A percentile compares a stretch with the other conserved stretches of the same genome.
These are phyloP conservation scores for Sparidentex hasta DNA, from an alignment of 2,797 vertebrate species.

Conservation along the genomic window DNA sequence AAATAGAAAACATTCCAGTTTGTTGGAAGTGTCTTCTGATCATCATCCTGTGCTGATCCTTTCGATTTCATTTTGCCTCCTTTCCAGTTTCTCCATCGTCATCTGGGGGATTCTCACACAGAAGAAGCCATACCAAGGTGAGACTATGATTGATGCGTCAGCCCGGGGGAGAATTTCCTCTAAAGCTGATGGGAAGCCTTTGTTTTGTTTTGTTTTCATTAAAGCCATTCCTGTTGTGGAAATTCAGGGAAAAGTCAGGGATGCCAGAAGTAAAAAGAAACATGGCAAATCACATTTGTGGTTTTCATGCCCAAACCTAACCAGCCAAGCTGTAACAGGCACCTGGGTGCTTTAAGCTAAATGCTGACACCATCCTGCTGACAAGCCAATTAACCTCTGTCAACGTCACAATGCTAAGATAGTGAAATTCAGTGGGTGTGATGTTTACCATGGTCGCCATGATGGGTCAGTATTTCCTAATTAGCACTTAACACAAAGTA, in stretches of 20 bases:
- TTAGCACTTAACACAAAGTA: neutral
- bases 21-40: neutral
- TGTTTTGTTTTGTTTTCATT: too few relatives aligned
- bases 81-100: constrained; percentile 93
- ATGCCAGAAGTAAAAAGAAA: neutral
- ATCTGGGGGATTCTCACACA: constrained; percentile 98
- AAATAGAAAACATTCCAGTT: neutral
- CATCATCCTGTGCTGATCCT: constrained; percentile 12
- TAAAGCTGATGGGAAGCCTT: too few relatives aligned
- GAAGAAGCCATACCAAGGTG: constrained; percentile 98
- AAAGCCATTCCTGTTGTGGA: neutral
- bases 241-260: neutral
- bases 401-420: neutral
- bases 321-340: neutral
- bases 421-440: neutral
- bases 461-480: neutral
- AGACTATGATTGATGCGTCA: constrained; percentile 18
- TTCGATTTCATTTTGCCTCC: constrained; percentile 18
- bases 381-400: too few relatives aligned
- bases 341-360: neutral
- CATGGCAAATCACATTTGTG: neutral
- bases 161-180: too few relatives aligned
- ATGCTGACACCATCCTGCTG: neutral
- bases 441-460: neutral
- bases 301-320: too few relatives aligned